A percentile compares a stretch with the other conserved stretches of the same genome.
phyloP scores from a whole-genome alignment of 53 echinoderm and acorn worm species.

The Henricia sp. region DNA sequence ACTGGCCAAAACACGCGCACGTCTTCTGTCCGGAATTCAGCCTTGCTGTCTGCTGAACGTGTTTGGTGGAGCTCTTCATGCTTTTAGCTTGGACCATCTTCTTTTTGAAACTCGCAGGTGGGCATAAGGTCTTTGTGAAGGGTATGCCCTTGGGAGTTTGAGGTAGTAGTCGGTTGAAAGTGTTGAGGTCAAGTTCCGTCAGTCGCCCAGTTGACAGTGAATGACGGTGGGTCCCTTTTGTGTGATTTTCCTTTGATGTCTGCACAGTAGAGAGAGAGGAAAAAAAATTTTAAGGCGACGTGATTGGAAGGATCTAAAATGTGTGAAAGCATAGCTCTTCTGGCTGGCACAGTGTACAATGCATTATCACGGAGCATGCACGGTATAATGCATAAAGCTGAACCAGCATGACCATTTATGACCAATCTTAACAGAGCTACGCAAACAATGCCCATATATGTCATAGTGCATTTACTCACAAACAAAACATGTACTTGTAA shows the following conservation, averaged over 20 bases:
- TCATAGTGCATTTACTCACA: too few species aligned
- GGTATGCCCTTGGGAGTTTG: conserved; percentile 15
- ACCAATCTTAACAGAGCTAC: too few species aligned
- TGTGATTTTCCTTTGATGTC: background rate
- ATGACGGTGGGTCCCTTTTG: background rate
- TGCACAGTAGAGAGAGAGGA: background rate
- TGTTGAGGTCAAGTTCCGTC: conserved; percentile 80
- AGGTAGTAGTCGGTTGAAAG: conserved; percentile 66
- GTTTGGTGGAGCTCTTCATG: background rate
- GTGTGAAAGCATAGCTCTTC: too few species aligned
- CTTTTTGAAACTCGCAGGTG: conserved; percentile 41
- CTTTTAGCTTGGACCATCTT: conserved; percentile 39
- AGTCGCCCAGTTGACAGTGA: conserved; percentile 50
- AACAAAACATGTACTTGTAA: too few species aligned
- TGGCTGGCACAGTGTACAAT: too few species aligned
- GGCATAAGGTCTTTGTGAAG: conserved; percentile 23
- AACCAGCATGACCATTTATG: too few species aligned
- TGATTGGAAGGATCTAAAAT: too few species aligned
- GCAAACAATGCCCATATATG: too few species aligned
- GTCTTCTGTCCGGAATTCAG: conserved; percentile 4
- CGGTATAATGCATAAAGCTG: too few species aligned
- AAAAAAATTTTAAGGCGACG: background rate
- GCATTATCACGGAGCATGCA: too few species aligned
- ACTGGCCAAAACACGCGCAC: conserved; percentile 80
- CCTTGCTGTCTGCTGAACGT: background rate